Base-by-base conservation (phyloP, 2,797 vertebrate genomes). In the Onychomys leucogaster region DNA sequence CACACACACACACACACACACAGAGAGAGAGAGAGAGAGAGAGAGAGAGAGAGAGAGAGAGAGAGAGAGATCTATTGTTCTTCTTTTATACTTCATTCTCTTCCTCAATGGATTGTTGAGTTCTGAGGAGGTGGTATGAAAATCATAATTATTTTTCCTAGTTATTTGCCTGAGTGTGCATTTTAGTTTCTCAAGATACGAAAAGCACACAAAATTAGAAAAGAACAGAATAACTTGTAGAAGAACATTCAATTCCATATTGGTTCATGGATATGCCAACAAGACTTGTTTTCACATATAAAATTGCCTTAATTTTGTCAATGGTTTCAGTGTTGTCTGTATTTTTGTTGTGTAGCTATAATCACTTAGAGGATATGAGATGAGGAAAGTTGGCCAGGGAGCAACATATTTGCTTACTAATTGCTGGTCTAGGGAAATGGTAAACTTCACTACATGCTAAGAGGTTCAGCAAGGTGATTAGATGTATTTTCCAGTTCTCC, bases 281-380 rank as follows among this genome's bases (percentile, higher is more conserved):
- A 46, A 59, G 17, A 63, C 12, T 63, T 63, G 27, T n/a, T 49
- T 77, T 77, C 13, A 49, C 41, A 29, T 67, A 37, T 52, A n/a
- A 52, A 85, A n/a, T 25, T 34, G 12, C 21, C 10, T 86, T 25
- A 37, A 34, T n/a, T 77, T 49, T 63, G 29, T 49, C 57, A 77
- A 43, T 25, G 13, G 4, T 65, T n/a, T 65, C 75, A 90, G 3
- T 55, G 65, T 87, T 81, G 65, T 61, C 12, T 43, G 41, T 59
- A 34, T 1, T 52, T n/a, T 84, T 88, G 8, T 57, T 84, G 21
- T 85, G 71, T 59, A 81, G 23, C 6, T 59, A 87, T 76, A 84
- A 92, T 94, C 73, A 96, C 32, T 27, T 57, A 67, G 16, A 89
- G 43, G 37, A 69, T n/a, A 4, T 43, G 7, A 97, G 55, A 65